phyloP scores from a whole-genome alignment of 2,888 invertebrate species.

The Tachina grossa region DNA sequence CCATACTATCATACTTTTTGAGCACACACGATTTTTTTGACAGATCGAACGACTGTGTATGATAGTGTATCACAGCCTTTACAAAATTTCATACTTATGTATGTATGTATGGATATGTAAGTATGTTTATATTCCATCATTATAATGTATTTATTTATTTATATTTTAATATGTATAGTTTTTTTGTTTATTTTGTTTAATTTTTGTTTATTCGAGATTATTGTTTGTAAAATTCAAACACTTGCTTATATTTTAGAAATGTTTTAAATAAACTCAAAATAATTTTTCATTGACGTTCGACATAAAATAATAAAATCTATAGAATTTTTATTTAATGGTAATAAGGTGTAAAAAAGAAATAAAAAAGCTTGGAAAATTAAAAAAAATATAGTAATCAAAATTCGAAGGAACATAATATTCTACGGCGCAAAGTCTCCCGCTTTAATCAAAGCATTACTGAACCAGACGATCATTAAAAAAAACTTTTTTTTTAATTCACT shows the following conservation, averaged over 20 bases:
- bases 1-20: too few relatives aligned
- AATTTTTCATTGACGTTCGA: constrained; percentile 1
- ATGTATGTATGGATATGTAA: background rate
- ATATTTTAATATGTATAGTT: background rate
- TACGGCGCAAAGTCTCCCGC: too few relatives aligned
- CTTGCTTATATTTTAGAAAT: background rate
- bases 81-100: background rate
- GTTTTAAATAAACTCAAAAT: background rate
- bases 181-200: constrained; percentile 6
- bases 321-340: background rate
- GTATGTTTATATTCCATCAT: background rate
- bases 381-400: too few relatives aligned
- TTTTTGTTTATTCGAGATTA: background rate
- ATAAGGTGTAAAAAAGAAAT: too few relatives aligned
- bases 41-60: too few relatives aligned
- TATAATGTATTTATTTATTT: constrained; percentile 21
- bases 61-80: too few relatives aligned
- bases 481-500: too few relatives aligned
- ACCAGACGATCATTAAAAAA: too few relatives aligned
- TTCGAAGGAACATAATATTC: too few relatives aligned
- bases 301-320: background rate
- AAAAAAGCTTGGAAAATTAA: too few relatives aligned
- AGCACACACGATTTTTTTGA: too few relatives aligned
- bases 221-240: constrained; percentile 11
- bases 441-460: too few relatives aligned